Base-by-base conservation (phyloP, 2,888 invertebrate genomes). In the Villa cingulata region DNA sequence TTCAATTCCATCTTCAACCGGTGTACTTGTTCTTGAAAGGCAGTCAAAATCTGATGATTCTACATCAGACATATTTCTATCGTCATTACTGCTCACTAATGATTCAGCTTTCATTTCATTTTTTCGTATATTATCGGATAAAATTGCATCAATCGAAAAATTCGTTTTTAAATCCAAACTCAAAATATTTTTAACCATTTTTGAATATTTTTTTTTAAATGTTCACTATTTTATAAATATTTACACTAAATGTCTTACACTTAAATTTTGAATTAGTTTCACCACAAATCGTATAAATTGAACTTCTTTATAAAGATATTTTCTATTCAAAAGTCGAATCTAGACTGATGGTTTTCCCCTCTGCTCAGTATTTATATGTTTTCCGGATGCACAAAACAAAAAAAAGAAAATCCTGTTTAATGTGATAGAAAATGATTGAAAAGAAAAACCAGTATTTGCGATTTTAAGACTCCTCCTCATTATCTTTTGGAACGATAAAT, bases 121-220 rank as follows among this genome's bases (percentile, higher is more conserved):
- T 48, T 49, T 53, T 34, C 50, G 48, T 6, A 52, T 27, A 43
- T 54, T 62, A 48, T 85, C 84, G 18, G 86, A 83, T 45, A 87
- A 70, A 55, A 88, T 78, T 59, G 83, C 81, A 61, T 82, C 82
- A 63, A 88, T 88, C 60, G 83, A 83, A 73, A 88, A 87, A 64
- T 77, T 84, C 62, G 83, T 84, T 71, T 78, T 80, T 54, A 65
- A 63, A 54, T 65, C 65, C 59, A 66, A 62, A 54, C 62, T 58
- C 48, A 57, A 58, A 52, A 63, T 60, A 58, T 59, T 62, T 60
- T 62, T 62, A 47, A 65, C 65, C 66, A 66, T 65, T 55, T 51
- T 63, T 38, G 16, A n/a, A 18, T 14, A 17, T 32, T 34, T 4
- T 32, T 32, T 32, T 32, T 32, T 5, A 3, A 1, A 12, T 32